phyloP scores from a whole-genome alignment of 2,113 vertebrate genomes.

The Oenanthe melanoleuca region DNA sequence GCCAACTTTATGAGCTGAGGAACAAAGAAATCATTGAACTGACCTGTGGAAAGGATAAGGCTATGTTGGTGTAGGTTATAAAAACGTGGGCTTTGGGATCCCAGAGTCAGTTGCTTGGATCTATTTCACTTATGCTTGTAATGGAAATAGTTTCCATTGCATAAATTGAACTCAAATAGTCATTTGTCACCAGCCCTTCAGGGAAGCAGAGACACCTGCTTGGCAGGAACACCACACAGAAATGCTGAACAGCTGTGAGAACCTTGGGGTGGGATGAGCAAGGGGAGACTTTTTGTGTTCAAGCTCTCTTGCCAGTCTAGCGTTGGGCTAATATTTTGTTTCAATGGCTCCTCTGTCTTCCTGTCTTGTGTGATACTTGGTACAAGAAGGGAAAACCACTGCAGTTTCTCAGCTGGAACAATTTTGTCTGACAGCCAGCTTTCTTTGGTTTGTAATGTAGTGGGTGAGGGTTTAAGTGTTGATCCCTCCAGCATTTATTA shows the following conservation, averaged over 20 bases:
- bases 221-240: not conserved
- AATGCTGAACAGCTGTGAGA: slow-evolving; percentile 2
- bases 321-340: not conserved
- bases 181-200: not conserved
- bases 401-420: not conserved
- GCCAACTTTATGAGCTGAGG: not conserved
- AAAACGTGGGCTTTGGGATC: not conserved
- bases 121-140: not conserved
- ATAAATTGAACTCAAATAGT: not conserved
- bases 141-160: slow-evolving; percentile 21
- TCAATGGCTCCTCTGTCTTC: not conserved
- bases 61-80: not conserved
- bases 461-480: not conserved
- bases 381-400: not conserved
- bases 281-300: not conserved
- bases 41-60: not conserved
- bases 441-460: not conserved
- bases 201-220: slow-evolving; percentile 33
- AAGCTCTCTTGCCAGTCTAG: not conserved
- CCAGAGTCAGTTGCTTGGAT: not conserved
- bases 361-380: not conserved
- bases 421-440: not conserved
- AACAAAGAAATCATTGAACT: slow-evolving; percentile 40
- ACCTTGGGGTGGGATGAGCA: not conserved
- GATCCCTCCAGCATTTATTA: not conserved